Conservation (phyloP, 2,888 invertebrate species). For the Cerceris ruficornis region DNA sequence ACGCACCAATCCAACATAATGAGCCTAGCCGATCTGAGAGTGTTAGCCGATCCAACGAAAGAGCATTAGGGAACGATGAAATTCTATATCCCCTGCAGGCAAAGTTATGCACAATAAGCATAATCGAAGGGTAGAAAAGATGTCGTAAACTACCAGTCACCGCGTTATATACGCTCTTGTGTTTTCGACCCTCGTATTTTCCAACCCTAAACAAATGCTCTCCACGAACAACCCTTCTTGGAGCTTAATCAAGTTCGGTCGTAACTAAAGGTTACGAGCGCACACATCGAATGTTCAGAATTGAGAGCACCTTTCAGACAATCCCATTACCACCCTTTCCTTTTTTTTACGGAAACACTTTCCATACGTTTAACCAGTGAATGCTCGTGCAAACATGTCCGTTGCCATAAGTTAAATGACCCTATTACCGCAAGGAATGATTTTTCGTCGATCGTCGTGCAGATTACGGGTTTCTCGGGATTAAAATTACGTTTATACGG, state of each 20-base stretch:
- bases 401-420: not conserved
- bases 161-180: conserved; percentile 3
- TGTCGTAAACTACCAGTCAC: not conserved
- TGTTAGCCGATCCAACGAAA: no score
- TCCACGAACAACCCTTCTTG: conserved; percentile 43
- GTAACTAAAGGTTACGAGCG: conserved; percentile 42
- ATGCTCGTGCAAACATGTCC: not conserved
- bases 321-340: conserved; percentile 25
- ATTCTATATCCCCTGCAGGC: no score
- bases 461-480: no score
- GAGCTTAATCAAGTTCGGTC: conserved; percentile 55
- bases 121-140: conserved; percentile 23
- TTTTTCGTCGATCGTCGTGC: not conserved
- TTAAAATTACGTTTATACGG: no score
- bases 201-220: conserved; percentile 47
- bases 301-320: conserved; percentile 29
- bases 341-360: conserved; percentile 21
- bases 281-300: conserved; percentile 24
- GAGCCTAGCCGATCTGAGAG: no score
- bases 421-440: not conserved
- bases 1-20: no score
- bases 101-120: not conserved
- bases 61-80: no score
- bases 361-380: conserved; percentile 29
- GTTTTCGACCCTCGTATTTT: conserved; percentile 37